Percentiles rank a stretch among this genome's conserved stretches.
Evolutionary conservation across 1,140 invertebrate genomes (phyloP).

Genomic region (Hormaphis cornu): DNA sequence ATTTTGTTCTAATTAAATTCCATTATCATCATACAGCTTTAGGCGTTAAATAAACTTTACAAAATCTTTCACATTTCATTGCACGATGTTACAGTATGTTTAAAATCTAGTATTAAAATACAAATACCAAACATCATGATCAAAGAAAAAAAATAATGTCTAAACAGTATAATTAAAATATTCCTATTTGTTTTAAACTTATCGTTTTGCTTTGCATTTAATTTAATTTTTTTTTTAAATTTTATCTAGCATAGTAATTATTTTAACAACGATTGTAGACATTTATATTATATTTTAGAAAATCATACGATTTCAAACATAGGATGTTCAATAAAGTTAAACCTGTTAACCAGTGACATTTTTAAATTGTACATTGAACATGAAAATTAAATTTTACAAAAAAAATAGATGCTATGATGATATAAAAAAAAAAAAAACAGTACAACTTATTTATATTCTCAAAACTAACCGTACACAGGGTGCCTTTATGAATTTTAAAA

Average conservation of each 20-base stretch:
- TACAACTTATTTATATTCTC: background rate
- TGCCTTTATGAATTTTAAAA: slow-evolving; percentile 17
- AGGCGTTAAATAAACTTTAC: too few relatives aligned
- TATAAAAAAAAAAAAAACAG: background rate
- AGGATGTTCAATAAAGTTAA: background rate
- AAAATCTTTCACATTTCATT: too few relatives aligned
- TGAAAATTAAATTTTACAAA: too few relatives aligned
- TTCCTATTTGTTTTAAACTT: background rate
- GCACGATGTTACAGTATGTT: too few relatives aligned
- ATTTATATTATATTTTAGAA: too few relatives aligned
- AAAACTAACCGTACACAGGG: slow-evolving; percentile 13
- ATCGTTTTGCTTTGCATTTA: slow-evolving; percentile 7
- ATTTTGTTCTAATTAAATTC: background rate
- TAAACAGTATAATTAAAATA: background rate
- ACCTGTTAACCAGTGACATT: too few relatives aligned
- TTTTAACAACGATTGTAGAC: background rate
- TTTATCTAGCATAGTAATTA: slow-evolving; percentile 2
- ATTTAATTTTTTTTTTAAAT: slow-evolving; percentile 8
- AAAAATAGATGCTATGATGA: background rate
- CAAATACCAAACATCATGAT: background rate
- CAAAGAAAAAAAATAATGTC: too few relatives aligned
- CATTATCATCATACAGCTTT: too few relatives aligned
- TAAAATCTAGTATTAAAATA: background rate
- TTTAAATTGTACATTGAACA: too few relatives aligned
- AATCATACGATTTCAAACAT: too few relatives aligned